Evolutionary conservation across 37 sponge, comb jelly and placozoan species (phyloP), one percentile per base, ranked within the genome.

Genomic region (Dysidea cf. avara): DNA sequence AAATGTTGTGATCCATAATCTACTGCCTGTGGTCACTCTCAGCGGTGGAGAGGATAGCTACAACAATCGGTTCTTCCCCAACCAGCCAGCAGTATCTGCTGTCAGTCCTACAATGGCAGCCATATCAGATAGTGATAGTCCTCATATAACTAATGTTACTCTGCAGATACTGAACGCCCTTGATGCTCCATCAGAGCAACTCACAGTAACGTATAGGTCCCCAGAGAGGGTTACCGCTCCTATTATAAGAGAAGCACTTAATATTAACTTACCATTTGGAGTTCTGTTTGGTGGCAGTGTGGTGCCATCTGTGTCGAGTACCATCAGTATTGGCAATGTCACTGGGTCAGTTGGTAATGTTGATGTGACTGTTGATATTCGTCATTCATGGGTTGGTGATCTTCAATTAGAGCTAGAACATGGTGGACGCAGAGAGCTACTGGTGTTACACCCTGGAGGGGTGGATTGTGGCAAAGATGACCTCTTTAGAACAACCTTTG

Each of bases 341-440:
- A 33, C 54, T 22, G 68, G 73, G 14, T 20, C 56, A 3, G 94
- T 94, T 6, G 91, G 94, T 28, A 81, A 85, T 38, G 71, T 94
- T 3, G 73, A 75, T 58, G 79, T 94, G 0, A 74, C 90, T 0
- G 75, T 94, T 52, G 92, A 94, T 52, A 83, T 94, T 2, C 75
- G 84, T 7, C 95, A 94, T 55, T 94, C 95, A n/a, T 83, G 84
- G 85, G 22, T 90, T 30, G 95, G 95, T 4, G 95, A 94, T 69
- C 40, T 94, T n/a, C 79, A 65, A 30, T 13, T 94, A 12, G 87
- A 90, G 46, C 68, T 94, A 24, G 91, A 86, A 31, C 95, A 94
- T 63, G 67, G 20, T 6, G 72, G 72, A 0, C 55, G 77, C 26
- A 67, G 77, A 20, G 80, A 82, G 14, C 51, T 77, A 0, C 84